A percentile compares a stretch with the other conserved stretches of the same genome.
Conservation (phyloP, 2,113 vertebrate genomes). For the Neolamprologus kungweensis region DNA sequence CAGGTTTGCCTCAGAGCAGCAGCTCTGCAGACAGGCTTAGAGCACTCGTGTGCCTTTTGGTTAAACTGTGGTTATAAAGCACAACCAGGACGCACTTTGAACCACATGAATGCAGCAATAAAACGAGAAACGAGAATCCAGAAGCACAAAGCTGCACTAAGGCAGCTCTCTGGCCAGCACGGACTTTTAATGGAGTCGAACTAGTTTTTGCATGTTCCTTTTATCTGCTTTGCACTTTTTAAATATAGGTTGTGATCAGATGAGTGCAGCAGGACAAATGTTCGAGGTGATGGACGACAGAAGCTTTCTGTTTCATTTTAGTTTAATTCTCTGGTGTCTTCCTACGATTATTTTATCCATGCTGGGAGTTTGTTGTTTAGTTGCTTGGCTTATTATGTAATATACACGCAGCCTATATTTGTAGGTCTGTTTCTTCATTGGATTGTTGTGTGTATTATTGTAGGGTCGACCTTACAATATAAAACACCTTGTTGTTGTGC, state of each 20-base stretch:
- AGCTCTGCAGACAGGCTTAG: background rate
- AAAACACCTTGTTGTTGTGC: background rate
- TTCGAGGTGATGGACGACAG: background rate
- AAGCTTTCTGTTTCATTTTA: fast-evolving
- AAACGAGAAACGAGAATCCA: background rate
- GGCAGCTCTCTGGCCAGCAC: background rate
- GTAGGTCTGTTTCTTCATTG: background rate
- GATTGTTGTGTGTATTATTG: background rate
- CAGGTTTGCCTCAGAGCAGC: background rate
- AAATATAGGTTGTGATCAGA: background rate
- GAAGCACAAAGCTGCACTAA: background rate
- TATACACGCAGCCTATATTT: background rate
- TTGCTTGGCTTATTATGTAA: background rate
- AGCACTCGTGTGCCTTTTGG: background rate
- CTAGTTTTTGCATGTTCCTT: background rate
- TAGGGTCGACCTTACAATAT: background rate
- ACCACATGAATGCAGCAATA: fast-evolving
- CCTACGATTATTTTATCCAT: background rate
- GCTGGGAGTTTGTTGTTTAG: background rate
- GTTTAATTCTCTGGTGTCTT: background rate
- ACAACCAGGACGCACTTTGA: background rate
- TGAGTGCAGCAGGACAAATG: background rate
- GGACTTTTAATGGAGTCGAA: fast-evolving
- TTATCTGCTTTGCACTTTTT: background rate
- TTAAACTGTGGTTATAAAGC: fast-evolving